Evolutionary conservation across 2,888 invertebrate species (phyloP), one percentile per base, ranked within the genome.

Genomic region (Ochropacha duplaris): DNA sequence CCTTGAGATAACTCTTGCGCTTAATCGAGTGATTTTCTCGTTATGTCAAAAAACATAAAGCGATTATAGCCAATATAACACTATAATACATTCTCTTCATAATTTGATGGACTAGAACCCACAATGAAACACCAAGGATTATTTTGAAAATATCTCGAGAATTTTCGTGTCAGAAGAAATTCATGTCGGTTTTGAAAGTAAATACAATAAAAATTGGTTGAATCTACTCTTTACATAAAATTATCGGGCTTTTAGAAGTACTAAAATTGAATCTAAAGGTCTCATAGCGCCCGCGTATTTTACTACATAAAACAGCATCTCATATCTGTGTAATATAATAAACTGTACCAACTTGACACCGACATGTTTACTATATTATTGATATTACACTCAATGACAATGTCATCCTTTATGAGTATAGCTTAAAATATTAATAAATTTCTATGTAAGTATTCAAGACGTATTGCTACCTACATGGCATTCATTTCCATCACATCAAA

Each of bases 71-170:
- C 87, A 85, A 86, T 86, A 74, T 75, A 82, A 83, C 72, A 78
- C 72, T 84, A 84, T 79, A 80, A 83, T 83, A 89, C 82, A 85
- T 82, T 76, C 73, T 76, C 72, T 66, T 82, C 75, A 82, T 74
- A 88, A 86, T 88, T 88, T 85, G 89, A 88, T 86, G 89, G 92
- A 92, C 92, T 92, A 92, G 92, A 92, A 87, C 86, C 88, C 88
- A 90, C 91, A 88, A 86, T 79, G 76, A 83, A 85, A 84, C 78
- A 76, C 71, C 19, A 71, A 75, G 68, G 75, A 66, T 85, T 87
- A n/a, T 36, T 88, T 86, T 84, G 85, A 83, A 78, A 83, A 76
- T 75, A 72, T 72, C 71, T 75, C 72, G 72, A 71, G 69, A 58
- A 70, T 63, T 59, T 65, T 62, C 58, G 1, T 19, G 16, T 39